Base-by-base conservation (phyloP, 30 jellyfish, hydroid and myxozoan species). In the Aurelia sp. region DNA sequence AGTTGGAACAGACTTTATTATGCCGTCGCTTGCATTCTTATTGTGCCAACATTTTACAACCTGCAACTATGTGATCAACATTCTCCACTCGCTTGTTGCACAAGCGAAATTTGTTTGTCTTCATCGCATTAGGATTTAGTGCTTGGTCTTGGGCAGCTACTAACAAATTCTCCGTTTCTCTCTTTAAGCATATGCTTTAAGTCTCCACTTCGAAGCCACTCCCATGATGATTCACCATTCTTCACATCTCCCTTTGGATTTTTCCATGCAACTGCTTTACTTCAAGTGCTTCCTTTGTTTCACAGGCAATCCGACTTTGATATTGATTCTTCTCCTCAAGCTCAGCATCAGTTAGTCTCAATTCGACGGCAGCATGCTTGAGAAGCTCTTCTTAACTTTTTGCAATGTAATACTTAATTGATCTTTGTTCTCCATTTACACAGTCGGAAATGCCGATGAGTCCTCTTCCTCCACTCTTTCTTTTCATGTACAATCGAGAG, bases 261-360 rank as follows among this genome's bases (percentile, higher is more conserved):
- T 76, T 62, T 73, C 87, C 76, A 17, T 12, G 87, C 4, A 52
- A 76, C 59, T 59, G 76, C 87, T 2, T 31, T 76, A 81, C 76
- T 76, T 59, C 87, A 59, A 76, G 81, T 51, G 73, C 61, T 53
- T 76, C 87, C 76, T 52, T 76, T 76, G 57, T 59, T 59, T 76
- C 81, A 52, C 76, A n/a, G 31, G 76, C 61, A 76, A 33, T 59
- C 59, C 60, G 3, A 52, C n/a, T 22, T 59, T 57, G 76, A 80
- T 52, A 9, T 52, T 76, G 63, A 1, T 76, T 76, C 77, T 59
- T 76, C 77, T 76, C 77, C 76, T 52, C 87, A 55, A 76, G 44
- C n/a, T n/a, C n/a, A n/a, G n/a, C n/a, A 55, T 52, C 81, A 52
- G 52, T 55, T 76, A 57, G 57, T 59, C 76, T 62, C 76, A 33